A percentile compares a stretch with the other conserved stretches of the same genome.
Conservation (phyloP, 2,888 invertebrate species). For the Orgyia antiqua region DNA sequence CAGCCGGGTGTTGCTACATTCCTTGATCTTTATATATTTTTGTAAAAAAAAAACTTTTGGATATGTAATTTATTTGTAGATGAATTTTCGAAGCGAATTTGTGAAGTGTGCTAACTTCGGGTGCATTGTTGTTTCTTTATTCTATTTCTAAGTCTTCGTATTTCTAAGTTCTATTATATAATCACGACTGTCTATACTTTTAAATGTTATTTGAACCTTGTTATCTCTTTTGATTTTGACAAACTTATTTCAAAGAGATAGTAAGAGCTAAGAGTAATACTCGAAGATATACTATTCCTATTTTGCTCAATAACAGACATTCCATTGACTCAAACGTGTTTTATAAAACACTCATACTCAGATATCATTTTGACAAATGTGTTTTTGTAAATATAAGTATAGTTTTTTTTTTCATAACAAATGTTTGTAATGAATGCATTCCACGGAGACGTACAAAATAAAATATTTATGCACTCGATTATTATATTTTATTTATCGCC, state of each 20-base stretch:
- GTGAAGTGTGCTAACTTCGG: conserved; percentile 50
- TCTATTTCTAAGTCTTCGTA: conserved; percentile 27
- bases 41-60: conserved; percentile 46
- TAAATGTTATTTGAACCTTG: conserved; percentile 18
- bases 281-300: conserved; percentile 34
- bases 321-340: conserved; percentile 32
- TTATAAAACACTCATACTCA: conserved; percentile 61
- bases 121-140: conserved; percentile 49
- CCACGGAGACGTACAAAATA: conserved; percentile 70
- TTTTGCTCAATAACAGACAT: conserved; percentile 39
- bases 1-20: conserved; percentile 56
- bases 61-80: conserved; percentile 73
- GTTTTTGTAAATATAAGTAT: conserved; percentile 49
- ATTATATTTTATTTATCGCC: conserved; percentile 33
- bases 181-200: conserved; percentile 27
- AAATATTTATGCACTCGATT: conserved; percentile 69
- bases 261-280: conserved; percentile 17
- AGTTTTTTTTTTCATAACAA: conserved; percentile 45
- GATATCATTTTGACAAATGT: conserved; percentile 32
- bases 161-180: conserved; percentile 32
- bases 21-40: conserved; percentile 39
- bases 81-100: conserved; percentile 65
- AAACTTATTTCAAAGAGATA: conserved; percentile 16
- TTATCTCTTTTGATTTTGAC: conserved; percentile 17
- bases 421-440: conserved; percentile 59